phyloP scores from a whole-genome alignment of 2,797 vertebrate genomes.

The Pseudochirops corinnae region DNA sequence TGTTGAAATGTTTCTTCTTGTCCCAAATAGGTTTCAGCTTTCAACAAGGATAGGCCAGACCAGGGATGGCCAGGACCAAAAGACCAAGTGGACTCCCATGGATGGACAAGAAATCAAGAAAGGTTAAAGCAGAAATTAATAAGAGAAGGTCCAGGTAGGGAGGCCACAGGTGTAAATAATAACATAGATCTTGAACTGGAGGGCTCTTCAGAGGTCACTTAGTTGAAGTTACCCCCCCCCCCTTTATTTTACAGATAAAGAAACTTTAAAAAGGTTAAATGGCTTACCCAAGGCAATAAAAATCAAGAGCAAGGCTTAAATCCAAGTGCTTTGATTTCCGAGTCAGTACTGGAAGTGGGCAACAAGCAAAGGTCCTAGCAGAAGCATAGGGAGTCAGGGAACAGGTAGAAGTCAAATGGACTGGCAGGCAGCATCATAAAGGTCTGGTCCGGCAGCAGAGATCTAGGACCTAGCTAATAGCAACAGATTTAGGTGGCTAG shows the following conservation, averaged over 20 bases:
- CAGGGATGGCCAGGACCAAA: not conserved
- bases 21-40: not conserved
- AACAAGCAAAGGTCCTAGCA: not conserved
- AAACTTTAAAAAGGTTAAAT: not conserved
- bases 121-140: not conserved
- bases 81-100: not conserved
- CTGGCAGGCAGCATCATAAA: not conserved
- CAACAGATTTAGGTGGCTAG: not conserved
- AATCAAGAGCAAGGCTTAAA: not conserved
- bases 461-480: not conserved
- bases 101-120: not conserved
- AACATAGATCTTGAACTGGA: not conserved
- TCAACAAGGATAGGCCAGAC: not conserved
- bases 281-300: not conserved
- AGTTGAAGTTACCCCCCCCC: not conserved
- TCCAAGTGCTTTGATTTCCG: not conserved
- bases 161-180: not conserved
- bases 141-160: not conserved
- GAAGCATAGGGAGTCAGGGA: not conserved
- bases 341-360: not conserved
- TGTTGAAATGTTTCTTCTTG: not conserved
- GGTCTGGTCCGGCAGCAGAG: not conserved
- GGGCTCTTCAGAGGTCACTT: not conserved
- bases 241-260: not conserved
- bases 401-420: not conserved